A percentile compares a stretch with the other conserved stretches of the same genome.
These are phyloP conservation scores for Seira ritae DNA, from an alignment of 2,888 invertebrate genomes.

Conservation along the genomic window DNA sequence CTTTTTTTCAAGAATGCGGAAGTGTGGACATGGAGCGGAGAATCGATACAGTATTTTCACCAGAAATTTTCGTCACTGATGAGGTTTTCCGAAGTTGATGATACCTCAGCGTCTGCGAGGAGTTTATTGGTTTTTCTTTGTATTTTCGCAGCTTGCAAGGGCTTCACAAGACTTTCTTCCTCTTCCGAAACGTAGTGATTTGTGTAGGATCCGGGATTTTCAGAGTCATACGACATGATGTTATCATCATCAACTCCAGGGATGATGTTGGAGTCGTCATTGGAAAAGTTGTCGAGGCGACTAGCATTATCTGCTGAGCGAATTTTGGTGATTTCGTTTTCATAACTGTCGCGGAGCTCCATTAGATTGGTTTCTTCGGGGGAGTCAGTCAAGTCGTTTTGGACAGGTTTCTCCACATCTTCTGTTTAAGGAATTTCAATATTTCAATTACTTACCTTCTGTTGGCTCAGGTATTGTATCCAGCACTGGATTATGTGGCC, in stretches of 20 bases:
- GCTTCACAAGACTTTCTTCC: too few species aligned
- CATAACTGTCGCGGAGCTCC: constrained; percentile 40
- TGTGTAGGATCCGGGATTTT: too few species aligned
- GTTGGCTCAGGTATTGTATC: constrained; percentile 72
- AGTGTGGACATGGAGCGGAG: neutral
- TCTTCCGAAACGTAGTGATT: too few species aligned
- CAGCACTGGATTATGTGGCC: constrained; percentile 59
- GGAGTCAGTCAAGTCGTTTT: constrained; percentile 28
- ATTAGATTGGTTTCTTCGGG: constrained; percentile 46
- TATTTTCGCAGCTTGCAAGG: too few species aligned
- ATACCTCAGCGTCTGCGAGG: neutral
- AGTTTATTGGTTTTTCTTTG: constrained; percentile 36
- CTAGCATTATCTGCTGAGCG: neutral
- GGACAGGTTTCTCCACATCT: constrained; percentile 42
- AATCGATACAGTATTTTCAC: constrained; percentile 5
- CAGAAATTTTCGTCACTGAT: constrained; percentile 51
- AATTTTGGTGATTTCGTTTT: constrained; percentile 41
- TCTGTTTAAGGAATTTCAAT: constrained; percentile 24
- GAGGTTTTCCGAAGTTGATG: constrained; percentile 22
- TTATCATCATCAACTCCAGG: neutral
- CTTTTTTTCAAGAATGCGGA: constrained; percentile 23
- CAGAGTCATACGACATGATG: neutral
- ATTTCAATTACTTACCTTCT: constrained; percentile 39
- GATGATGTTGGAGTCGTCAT: too few species aligned
- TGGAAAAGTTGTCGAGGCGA: too few species aligned